These are phyloP conservation scores for Ligdia adustata DNA, from an alignment of 2,888 invertebrate species.

Conservation along the genomic window DNA sequence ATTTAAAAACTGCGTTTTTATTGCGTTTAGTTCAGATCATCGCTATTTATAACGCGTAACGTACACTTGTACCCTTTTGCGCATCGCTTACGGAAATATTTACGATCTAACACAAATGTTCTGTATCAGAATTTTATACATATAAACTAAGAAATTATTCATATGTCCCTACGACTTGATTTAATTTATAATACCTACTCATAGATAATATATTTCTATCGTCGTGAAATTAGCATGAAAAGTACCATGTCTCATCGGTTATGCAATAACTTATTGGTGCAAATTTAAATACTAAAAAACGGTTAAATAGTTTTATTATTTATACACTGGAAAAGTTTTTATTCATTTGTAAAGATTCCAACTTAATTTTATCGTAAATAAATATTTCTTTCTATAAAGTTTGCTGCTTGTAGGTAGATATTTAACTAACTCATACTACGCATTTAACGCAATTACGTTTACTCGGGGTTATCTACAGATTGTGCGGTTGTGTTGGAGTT, in stretches of 20 bases:
- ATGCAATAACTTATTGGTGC: slow-evolving; percentile 22
- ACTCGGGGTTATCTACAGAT: slow-evolving; percentile 33
- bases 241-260: slow-evolving; percentile 23
- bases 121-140: slow-evolving; percentile 26
- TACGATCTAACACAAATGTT: slow-evolving; percentile 31
- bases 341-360: slow-evolving; percentile 23
- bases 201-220: slow-evolving; percentile 20
- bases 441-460: slow-evolving; percentile 26
- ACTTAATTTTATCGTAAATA: slow-evolving; percentile 11
- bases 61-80: slow-evolving; percentile 45
- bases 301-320: slow-evolving; percentile 31
- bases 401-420: too few relatives aligned
- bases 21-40: slow-evolving; percentile 65
- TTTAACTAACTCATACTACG: too few relatives aligned
- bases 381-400: too few relatives aligned
- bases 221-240: slow-evolving; percentile 17
- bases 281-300: slow-evolving; percentile 27
- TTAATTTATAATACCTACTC: slow-evolving; percentile 13
- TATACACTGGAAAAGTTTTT: slow-evolving; percentile 11
- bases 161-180: slow-evolving; percentile 25
- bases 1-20: slow-evolving; percentile 41
- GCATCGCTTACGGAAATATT: slow-evolving; percentile 43
- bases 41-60: slow-evolving; percentile 45
- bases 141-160: slow-evolving; percentile 36
- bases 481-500: slow-evolving; percentile 15